Evolutionary conservation across 2,888 invertebrate species (phyloP).

Genomic region (Pollenia angustigena): DNA sequence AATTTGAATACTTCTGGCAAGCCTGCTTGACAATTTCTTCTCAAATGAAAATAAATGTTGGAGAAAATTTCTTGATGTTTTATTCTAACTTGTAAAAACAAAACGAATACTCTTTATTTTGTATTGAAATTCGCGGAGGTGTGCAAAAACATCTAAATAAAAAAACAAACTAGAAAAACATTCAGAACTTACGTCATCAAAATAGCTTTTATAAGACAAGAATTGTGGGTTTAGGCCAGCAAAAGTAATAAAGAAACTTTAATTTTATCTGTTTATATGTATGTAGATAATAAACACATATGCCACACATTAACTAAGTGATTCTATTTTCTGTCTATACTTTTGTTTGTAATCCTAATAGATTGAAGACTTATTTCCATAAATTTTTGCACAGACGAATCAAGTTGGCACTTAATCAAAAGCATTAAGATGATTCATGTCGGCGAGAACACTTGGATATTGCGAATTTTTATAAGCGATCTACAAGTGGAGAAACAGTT

Average conservation of each 20-base stretch:
- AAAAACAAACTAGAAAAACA: slow-evolving; percentile 23
- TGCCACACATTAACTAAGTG: background rate
- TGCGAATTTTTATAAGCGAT: slow-evolving; percentile 96
- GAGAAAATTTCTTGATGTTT: slow-evolving; percentile 57
- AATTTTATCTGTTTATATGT: slow-evolving; percentile 17
- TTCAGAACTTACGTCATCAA: slow-evolving; percentile 71
- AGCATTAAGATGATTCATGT: slow-evolving; percentile 85
- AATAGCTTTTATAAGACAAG: slow-evolving; percentile 65
- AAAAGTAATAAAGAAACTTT: slow-evolving; percentile 65
- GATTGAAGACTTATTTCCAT: slow-evolving; percentile 24
- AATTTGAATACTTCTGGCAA: too few species aligned
- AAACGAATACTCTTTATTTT: slow-evolving; percentile 28
- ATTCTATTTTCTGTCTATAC: slow-evolving; percentile 3
- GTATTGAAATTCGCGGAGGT: slow-evolving; percentile 60
- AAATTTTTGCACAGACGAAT: slow-evolving; percentile 32
- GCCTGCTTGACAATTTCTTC: background rate
- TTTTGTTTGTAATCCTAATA: slow-evolving; percentile 22
- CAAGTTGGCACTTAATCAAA: slow-evolving; percentile 60
- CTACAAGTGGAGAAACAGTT: slow-evolving; percentile 94
- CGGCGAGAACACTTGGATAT: slow-evolving; percentile 98
- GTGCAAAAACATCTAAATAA: slow-evolving; percentile 63
- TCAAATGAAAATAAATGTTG: slow-evolving; percentile 41
- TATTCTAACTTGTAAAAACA: slow-evolving; percentile 10
- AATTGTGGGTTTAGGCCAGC: slow-evolving; percentile 59
- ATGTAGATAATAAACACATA: background rate